Conservation (phyloP, 1,140 invertebrate genomes). For the Meteorus sp. region DNA sequence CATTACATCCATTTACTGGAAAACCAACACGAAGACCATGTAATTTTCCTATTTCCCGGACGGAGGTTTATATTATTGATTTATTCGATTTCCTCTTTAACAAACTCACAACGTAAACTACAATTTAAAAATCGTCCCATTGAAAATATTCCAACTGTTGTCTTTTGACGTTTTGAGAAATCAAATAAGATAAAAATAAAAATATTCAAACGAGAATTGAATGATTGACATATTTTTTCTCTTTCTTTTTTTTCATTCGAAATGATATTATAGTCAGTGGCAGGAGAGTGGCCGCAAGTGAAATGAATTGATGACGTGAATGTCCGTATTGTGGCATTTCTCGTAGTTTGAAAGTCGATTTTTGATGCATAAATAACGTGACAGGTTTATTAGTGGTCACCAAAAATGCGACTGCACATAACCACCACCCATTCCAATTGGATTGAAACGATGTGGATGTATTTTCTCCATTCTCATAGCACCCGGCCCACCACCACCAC, state of each 20-base stretch:
- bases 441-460: slow-evolving; percentile 56
- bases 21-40: not conserved
- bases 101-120: not conserved
- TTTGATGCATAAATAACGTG: not conserved
- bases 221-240: too few relatives aligned
- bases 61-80: not conserved
- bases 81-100: not conserved
- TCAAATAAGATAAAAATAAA: too few relatives aligned
- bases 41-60: slow-evolving; percentile 9
- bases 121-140: not conserved
- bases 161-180: too few relatives aligned
- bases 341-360: not conserved
- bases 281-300: not conserved
- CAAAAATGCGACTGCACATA: slow-evolving; percentile 57
- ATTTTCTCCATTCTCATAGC: slow-evolving; percentile 60
- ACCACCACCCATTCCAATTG: slow-evolving; percentile 55
- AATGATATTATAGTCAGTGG: not conserved
- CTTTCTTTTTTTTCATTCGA: too few relatives aligned
- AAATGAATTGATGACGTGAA: not conserved
- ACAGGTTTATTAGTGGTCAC: slow-evolving; percentile 40
- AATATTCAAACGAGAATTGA: too few relatives aligned
- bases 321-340: not conserved
- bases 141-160: too few relatives aligned
- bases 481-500: slow-evolving; percentile 48
- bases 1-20: not conserved